phyloP scores from a whole-genome alignment of 2,888 invertebrate genomes.

The Caenorhabditis sulstoni region DNA sequence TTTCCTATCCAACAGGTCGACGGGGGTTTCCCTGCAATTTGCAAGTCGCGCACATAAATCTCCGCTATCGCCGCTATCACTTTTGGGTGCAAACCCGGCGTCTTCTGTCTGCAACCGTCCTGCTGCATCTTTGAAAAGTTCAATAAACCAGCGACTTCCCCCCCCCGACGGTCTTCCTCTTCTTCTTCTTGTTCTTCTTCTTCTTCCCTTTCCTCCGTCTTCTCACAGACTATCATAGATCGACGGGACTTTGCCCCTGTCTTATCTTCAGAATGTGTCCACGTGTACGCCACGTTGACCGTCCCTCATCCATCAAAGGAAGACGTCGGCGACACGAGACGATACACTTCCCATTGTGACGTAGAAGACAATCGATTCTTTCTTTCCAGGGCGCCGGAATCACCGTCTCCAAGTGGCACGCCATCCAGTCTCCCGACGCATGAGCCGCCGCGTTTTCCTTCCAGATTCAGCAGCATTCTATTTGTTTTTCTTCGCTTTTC shows the following conservation, averaged over 20 bases:
- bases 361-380: constrained; percentile 12
- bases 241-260: constrained; percentile 38
- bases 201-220: constrained; percentile 6
- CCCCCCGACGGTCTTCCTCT: not conserved
- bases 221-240: constrained; percentile 38
- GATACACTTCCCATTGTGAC: constrained; percentile 23
- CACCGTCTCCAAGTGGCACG: constrained; percentile 78
- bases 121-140: constrained; percentile 49
- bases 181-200: no score
- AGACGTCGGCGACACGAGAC: constrained; percentile 15
- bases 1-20: not conserved
- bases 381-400: constrained; percentile 70
- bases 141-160: constrained; percentile 40
- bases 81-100: constrained; percentile 50
- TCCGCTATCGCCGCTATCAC: constrained; percentile 27
- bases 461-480: no score
- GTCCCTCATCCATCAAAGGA: constrained; percentile 3
- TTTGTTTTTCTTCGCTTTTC: not conserved
- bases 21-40: not conserved
- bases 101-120: constrained; percentile 44
- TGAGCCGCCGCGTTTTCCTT: constrained; percentile 5
- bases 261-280: constrained; percentile 35
- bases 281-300: constrained; percentile 53
- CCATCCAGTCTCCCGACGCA: constrained; percentile 50
- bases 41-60: constrained; percentile 25